Evolutionary conservation across 2,888 invertebrate genomes (phyloP).

Genomic region (Perithous albicinctus): DNA sequence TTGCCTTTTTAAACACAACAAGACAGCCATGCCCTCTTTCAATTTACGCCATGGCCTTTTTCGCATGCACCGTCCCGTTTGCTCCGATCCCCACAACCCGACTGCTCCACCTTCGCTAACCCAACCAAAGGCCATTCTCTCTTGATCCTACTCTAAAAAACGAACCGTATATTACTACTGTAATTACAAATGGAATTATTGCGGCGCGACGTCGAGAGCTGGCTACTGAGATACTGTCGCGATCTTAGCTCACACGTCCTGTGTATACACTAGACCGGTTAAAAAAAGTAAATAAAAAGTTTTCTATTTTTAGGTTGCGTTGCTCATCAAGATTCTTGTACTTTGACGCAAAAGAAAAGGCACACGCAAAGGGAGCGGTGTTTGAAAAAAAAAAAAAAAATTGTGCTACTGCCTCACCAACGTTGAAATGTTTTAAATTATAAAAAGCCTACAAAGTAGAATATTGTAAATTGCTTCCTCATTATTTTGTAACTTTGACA

Average conservation of each 20-base stretch:
- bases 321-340: no score
- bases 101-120: slow-evolving; percentile 48
- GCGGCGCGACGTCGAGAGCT: slow-evolving; percentile 69
- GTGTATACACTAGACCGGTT: no score
- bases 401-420: no score
- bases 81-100: slow-evolving; percentile 62
- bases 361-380: no score
- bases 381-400: no score
- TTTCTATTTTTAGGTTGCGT: no score
- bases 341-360: no score
- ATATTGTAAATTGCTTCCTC: no score
- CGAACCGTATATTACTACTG: slow-evolving; percentile 70
- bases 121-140: slow-evolving; percentile 37
- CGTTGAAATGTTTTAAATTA: no score
- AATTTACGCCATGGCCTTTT: slow-evolving; percentile 82
- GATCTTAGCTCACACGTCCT: not conserved
- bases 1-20: slow-evolving; percentile 84
- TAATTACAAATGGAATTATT: slow-evolving; percentile 74
- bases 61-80: slow-evolving; percentile 77
- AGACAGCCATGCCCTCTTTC: slow-evolving; percentile 83
- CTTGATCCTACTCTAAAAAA: slow-evolving; percentile 60
- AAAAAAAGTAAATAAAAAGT: no score
- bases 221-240: slow-evolving; percentile 67
- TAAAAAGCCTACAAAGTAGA: no score
- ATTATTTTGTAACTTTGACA: no score